Evolutionary conservation across 2,888 invertebrate genomes (phyloP), one percentile per base, ranked within the genome.

Genomic region (Ochropleura plecta): DNA sequence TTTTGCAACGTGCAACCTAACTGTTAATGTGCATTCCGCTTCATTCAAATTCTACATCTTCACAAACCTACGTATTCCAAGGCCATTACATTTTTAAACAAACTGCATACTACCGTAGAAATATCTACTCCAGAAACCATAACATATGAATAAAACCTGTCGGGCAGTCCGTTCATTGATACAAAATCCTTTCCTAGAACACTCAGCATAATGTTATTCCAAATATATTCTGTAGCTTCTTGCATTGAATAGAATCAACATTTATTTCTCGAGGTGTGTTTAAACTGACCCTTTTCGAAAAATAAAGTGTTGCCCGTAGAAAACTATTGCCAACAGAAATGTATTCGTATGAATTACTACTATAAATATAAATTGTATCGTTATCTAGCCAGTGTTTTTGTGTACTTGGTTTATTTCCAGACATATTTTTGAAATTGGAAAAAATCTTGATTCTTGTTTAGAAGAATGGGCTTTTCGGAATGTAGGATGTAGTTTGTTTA

Each of bases 141-240:
- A 85, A 77, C 57, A 74, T 65, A 76, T 74, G 79, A 87, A 86
- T 86, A 88, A 81, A 83, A 86, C 90, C 89, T 87, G 86, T 82
- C 72, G 57, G 82, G 67, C 72, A 10, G 82, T 74, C 86, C 89
- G 90, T 90, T 91, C 91, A 91, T 92, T 91, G 91, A 93, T 92
- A 92, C 89, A 90, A 91, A 93, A 93, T 92, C 92, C 91, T 91
- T 92, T 92, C 89, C 78, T 86, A 91, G 92, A 91, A 91, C 91
- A 90, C 91, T 92, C 86, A 77, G 91, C 86, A 91, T 93, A 93
- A 94, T 93, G 91, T 90, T 92, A 93, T 93, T 92, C 91, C 81
- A 90, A 91, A 92, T 92, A 90, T 93, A 93, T 94, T 93, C 93
- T 83, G 90, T 89, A 89, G 85, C 86, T 83, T 86, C 88, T 87